These are phyloP conservation scores for Melitaea athalia DNA, from an alignment of 2,888 invertebrate species.

Conservation along the genomic window DNA sequence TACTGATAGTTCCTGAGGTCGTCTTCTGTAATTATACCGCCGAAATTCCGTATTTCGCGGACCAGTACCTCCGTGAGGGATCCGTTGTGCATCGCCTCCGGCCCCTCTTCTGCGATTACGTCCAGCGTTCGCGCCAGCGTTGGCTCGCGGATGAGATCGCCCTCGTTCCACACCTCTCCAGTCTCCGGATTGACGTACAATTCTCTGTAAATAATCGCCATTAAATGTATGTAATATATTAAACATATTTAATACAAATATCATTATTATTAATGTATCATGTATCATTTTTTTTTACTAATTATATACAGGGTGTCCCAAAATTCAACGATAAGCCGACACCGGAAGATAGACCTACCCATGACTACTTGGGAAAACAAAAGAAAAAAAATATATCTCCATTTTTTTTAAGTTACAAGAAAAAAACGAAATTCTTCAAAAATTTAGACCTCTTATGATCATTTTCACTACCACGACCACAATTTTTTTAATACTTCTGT, in stretches of 20 bases:
- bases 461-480: too few relatives aligned
- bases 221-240: not conserved
- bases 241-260: not conserved
- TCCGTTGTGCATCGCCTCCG: constrained; percentile 89
- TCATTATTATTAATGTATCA: not conserved
- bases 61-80: constrained; percentile 84
- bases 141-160: constrained; percentile 85
- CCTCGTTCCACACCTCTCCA: constrained; percentile 82
- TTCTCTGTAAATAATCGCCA: constrained; percentile 58
- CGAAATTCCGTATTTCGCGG: constrained; percentile 85
- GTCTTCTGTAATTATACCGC: constrained; percentile 89
- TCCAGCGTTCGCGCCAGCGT: constrained; percentile 87
- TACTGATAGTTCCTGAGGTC: constrained; percentile 89
- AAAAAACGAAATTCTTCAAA: too few relatives aligned
- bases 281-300: not conserved
- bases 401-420: too few relatives aligned
- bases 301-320: too few relatives aligned
- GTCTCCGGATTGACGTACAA: constrained; percentile 84
- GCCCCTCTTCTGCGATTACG: constrained; percentile 85
- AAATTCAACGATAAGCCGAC: too few relatives aligned
- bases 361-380: too few relatives aligned
- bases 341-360: too few relatives aligned
- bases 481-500: too few relatives aligned
- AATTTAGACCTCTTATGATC: too few relatives aligned
- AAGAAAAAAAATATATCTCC: too few relatives aligned